Conservation (phyloP, 2,113 vertebrate species). For the Myxocyprinus asiaticus region DNA sequence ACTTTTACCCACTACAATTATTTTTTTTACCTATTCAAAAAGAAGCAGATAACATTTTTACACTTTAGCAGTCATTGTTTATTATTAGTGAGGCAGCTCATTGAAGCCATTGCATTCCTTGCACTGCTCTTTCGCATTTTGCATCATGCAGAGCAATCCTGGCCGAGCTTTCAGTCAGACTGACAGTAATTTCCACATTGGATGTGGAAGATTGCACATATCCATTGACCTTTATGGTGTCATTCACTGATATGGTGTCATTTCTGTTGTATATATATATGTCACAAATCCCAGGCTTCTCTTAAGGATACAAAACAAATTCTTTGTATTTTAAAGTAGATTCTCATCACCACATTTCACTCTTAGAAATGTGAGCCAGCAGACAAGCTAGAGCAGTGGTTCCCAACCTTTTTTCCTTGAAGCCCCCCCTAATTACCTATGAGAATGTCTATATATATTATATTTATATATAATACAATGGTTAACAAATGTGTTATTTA, state of each 20-base stretch:
- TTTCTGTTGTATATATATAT: not conserved
- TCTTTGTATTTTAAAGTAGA: constrained; percentile 8
- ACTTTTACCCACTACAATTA: not conserved
- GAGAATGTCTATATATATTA: too few relatives aligned
- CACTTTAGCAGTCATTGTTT: constrained; percentile 22
- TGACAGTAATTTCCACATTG: constrained; percentile 24
- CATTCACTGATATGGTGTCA: not conserved
- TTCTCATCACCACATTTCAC: constrained; percentile 19
- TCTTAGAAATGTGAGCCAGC: constrained; percentile 27
- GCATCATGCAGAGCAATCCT: constrained; percentile 31
- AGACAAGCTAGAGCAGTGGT: not conserved
- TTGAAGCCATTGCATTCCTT: constrained; percentile 24
- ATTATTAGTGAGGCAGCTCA: not conserved
- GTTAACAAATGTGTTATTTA: too few relatives aligned
- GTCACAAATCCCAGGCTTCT: constrained; percentile 6
- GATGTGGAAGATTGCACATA: constrained; percentile 18
- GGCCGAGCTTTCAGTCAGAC: constrained; percentile 23
- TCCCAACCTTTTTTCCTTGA: too few relatives aligned
- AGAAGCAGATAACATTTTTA: not conserved
- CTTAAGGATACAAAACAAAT: constrained; percentile 21
- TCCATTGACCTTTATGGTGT: not conserved
- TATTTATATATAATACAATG: too few relatives aligned
- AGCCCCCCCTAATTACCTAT: too few relatives aligned
- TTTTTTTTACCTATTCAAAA: not conserved
- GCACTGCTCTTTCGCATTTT: constrained; percentile 31